Base-by-base conservation (phyloP, 2,113 vertebrate genomes). In the Camelus bactrianus region DNA sequence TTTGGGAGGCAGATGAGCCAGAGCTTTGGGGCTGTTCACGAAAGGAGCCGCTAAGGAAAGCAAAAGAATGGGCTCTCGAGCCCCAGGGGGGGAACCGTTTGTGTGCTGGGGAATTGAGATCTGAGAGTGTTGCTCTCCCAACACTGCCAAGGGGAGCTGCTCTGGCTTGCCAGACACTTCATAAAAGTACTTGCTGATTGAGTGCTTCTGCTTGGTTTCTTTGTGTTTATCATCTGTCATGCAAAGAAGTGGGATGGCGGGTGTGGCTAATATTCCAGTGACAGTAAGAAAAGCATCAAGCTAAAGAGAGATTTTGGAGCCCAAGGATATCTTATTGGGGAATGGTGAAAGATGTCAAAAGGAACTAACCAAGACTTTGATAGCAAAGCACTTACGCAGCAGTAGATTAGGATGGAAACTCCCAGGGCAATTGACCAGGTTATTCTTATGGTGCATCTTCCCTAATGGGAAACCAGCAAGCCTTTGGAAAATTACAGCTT, bases 1-100 rank as follows among this genome's bases (percentile, higher is more conserved):
- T 92, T 90, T 86, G 92, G 85, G 94, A 82, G 89, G 89, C 95
- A 98, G 95, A 95, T 97, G 93, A 97, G 96, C 86, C 72, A 64
- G 89, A 87, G 48, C 80, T 69, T 76, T 54, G 54, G 81, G 83
- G 73, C 42, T 58, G 15, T 58, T 92, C 65, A 58, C 2, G 22
- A 72, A 73, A 84, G 54, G 67, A 85, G 58, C 19, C 24, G 90
- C 15, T 70, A 42, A 95, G 67, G 82, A 91, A 67, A 77, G 46
- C 30, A 22, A 56, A 30, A 93, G 60, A 94, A 32, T 8, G 24
- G 50, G 26, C 56, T 67, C 26, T 38, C 19, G 50, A 84, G 76
- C 35, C 46, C 30, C 26, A 7, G 52, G 81, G 38, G 77, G 17
- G 89, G 58, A 64, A 19, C 46, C 22, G 30, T 42, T 20, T 69